Percentiles rank a stretch among this genome's conserved stretches.
Evolutionary conservation across 2,113 vertebrate species (phyloP).

Genomic region (Epinephelus moara): DNA sequence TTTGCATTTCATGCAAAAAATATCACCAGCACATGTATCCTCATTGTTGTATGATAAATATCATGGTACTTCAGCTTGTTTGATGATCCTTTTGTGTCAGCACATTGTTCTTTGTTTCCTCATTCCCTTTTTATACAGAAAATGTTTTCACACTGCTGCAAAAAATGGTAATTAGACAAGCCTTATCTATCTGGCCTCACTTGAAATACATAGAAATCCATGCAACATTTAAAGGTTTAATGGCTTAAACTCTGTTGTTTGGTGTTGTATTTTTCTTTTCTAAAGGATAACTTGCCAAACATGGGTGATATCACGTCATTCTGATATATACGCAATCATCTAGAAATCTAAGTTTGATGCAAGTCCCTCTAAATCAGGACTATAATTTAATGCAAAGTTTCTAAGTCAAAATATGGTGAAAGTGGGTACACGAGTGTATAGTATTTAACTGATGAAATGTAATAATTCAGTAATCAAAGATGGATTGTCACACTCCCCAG

Average conservation of each 20-base stretch:
- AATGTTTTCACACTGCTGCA: background rate
- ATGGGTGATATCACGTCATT: background rate
- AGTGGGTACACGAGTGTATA: background rate
- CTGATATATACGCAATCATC: background rate
- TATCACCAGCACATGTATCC: conserved; percentile 30
- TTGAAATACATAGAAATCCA: background rate
- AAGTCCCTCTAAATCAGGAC: background rate
- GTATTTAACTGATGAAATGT: background rate
- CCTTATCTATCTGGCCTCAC: background rate
- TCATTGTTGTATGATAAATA: background rate
- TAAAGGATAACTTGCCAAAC: background rate
- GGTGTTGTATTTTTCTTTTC: background rate
- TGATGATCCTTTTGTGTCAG: conserved; percentile 38
- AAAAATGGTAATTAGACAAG: background rate
- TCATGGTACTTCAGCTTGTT: background rate
- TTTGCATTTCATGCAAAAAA: conserved; percentile 59
- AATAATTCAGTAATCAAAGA: background rate
- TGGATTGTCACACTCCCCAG: background rate
- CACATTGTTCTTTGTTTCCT: conserved; percentile 17
- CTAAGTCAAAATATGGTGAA: too few species aligned
- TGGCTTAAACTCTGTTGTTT: background rate
- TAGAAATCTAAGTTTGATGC: background rate
- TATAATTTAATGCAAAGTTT: background rate
- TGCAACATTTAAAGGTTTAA: background rate
- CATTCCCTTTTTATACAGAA: background rate